Evolutionary conservation across 2,113 vertebrate genomes (phyloP).

Genomic region (Corvus moneduloides): DNA sequence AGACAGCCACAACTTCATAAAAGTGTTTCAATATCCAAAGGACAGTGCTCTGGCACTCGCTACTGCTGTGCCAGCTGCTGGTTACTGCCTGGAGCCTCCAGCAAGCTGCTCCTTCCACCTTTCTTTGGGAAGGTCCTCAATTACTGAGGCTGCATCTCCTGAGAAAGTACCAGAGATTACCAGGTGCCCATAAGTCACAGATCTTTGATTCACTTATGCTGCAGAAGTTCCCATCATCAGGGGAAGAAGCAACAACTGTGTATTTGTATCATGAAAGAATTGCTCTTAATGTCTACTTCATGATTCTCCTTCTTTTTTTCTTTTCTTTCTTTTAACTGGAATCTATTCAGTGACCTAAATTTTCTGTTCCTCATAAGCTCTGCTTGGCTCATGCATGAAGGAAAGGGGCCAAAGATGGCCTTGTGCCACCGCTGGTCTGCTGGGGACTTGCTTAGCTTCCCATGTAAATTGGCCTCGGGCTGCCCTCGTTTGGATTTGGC

Average conservation of each 20-base stretch:
- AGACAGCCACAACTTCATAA: not conserved
- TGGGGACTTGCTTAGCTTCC: not conserved
- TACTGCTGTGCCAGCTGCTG: not conserved
- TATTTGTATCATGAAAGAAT: not conserved
- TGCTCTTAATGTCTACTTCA: not conserved
- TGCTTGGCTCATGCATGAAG: not conserved
- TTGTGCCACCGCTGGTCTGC: not conserved
- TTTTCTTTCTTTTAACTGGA: not conserved
- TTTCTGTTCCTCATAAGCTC: not conserved
- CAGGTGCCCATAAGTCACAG: accelerated
- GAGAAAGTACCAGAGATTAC: not conserved
- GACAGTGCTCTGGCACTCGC: not conserved
- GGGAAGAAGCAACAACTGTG: not conserved
- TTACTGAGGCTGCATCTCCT: not conserved
- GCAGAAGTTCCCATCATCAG: not conserved
- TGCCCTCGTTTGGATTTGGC: not conserved
- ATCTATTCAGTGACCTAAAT: not conserved
- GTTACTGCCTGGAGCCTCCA: not conserved
- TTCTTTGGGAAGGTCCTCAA: not conserved
- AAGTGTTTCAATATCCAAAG: not conserved
- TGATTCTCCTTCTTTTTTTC: not conserved
- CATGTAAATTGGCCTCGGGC: not conserved
- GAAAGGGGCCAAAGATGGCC: not conserved
- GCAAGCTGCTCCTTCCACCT: not conserved
- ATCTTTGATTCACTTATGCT: not conserved